phyloP scores from a whole-genome alignment of 2,888 invertebrate species.

The Mythimna ferrago region DNA sequence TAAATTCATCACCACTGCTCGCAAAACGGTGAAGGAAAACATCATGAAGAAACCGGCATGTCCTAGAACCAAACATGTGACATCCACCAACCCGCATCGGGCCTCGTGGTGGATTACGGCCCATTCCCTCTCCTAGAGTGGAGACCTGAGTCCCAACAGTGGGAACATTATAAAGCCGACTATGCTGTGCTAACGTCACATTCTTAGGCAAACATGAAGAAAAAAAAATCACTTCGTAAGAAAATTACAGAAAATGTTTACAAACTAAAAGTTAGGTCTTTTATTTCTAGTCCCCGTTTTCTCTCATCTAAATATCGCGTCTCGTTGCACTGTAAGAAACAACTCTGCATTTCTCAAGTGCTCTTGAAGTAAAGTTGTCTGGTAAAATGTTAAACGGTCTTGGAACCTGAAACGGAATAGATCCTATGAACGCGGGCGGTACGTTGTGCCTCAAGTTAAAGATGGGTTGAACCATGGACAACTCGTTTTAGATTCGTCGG shows the following conservation, averaged over 20 bases:
- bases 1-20: too few species aligned
- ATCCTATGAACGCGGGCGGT: slow-evolving; percentile 36
- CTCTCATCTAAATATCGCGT: background rate
- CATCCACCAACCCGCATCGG: too few species aligned
- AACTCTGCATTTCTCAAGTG: slow-evolving; percentile 42
- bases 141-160: too few species aligned
- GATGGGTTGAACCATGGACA: slow-evolving; percentile 34
- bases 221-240: background rate
- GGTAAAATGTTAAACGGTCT: slow-evolving; percentile 47
- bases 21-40: too few species aligned
- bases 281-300: background rate
- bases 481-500: background rate
- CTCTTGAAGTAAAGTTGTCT: slow-evolving; percentile 25
- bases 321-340: slow-evolving; percentile 9
- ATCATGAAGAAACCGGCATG: too few species aligned
- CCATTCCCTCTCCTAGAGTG: too few species aligned
- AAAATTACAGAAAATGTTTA: background rate
- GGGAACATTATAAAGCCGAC: too few species aligned
- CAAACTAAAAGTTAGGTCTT: background rate
- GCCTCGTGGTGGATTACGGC: too few species aligned
- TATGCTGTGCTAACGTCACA: background rate
- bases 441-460: slow-evolving; percentile 9
- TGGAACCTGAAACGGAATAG: slow-evolving; percentile 49
- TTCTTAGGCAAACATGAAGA: background rate
- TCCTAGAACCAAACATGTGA: too few species aligned